Evolutionary conservation across 2,888 invertebrate species (phyloP).

Genomic region (Hemistola chrysoprasaria): DNA sequence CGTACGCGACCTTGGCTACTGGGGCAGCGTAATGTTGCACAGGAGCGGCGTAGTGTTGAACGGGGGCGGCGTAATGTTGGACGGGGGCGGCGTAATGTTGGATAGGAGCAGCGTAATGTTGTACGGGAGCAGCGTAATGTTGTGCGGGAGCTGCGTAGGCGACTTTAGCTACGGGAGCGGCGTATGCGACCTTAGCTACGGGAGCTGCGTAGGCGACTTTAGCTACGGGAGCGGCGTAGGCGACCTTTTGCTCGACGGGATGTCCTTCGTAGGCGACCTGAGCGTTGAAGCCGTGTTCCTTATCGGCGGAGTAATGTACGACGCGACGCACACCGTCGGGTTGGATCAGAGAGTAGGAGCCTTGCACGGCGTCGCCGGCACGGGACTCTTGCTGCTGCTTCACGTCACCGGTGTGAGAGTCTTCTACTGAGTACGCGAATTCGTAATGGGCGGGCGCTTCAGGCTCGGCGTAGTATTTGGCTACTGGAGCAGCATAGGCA

Average conservation of each 20-base stretch:
- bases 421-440: conserved; percentile 71
- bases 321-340: conserved; percentile 71
- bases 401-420: conserved; percentile 67
- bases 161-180: conserved; percentile 32
- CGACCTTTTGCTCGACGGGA: conserved; percentile 47
- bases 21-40: conserved; percentile 38
- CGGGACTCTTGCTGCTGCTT: conserved; percentile 74
- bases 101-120: conserved; percentile 35
- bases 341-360: conserved; percentile 74
- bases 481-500: conserved; percentile 39
- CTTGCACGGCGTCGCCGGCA: conserved; percentile 66
- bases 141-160: conserved; percentile 35
- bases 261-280: conserved; percentile 69
- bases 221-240: conserved; percentile 37
- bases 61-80: conserved; percentile 32
- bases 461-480: conserved; percentile 56
- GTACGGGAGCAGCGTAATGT: too few relatives aligned
- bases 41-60: too few relatives aligned
- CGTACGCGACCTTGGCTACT: conserved; percentile 39
- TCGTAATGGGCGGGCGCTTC: conserved; percentile 69
- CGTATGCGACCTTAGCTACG: conserved; percentile 41
- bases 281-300: conserved; percentile 71
- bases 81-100: conserved; percentile 35
- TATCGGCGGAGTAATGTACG: conserved; percentile 72
- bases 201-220: conserved; percentile 40